Conservation (phyloP, 2,113 vertebrate genomes). For the Triplophysa tibetana region DNA sequence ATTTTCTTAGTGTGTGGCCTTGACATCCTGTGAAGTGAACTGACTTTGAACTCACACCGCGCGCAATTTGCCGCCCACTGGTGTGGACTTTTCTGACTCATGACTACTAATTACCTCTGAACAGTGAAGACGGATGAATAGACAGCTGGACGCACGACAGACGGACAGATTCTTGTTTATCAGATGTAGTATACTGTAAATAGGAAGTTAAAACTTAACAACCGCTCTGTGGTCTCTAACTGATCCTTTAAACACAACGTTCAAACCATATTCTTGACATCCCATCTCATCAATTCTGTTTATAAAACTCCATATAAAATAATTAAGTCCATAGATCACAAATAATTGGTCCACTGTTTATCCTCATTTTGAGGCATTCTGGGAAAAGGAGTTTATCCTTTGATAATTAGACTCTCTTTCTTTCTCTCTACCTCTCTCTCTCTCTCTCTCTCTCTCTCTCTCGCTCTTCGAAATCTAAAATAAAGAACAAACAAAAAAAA, state of each 20-base stretch:
- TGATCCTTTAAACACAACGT: conserved; percentile 7
- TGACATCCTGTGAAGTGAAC: conserved; percentile 42
- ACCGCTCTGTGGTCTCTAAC: background rate
- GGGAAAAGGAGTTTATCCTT: conserved; percentile 58
- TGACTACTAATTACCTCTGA: background rate
- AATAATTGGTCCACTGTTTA: conserved; percentile 57
- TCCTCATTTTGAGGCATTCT: conserved; percentile 53
- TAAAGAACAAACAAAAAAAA: conserved; percentile 44
- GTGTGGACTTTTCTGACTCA: background rate
- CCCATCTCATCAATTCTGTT: conserved; percentile 36
- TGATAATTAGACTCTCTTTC: conserved; percentile 57
- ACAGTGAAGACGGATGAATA: background rate
- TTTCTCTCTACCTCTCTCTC: no score
- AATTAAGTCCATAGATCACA: conserved; percentile 59
- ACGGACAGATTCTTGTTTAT: background rate
- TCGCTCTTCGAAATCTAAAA: conserved; percentile 55
- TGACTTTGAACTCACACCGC: conserved; percentile 35
- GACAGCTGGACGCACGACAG: background rate
- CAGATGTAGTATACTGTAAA: background rate
- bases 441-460: background rate
- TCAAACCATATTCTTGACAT: conserved; percentile 15
- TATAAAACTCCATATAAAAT: conserved; percentile 52
- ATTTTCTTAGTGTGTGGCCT: background rate
- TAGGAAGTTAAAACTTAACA: background rate
- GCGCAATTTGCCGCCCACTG: background rate